phyloP scores from a whole-genome alignment of 2,797 vertebrate genomes.

The Tokudaia tokunoshimensis region DNA sequence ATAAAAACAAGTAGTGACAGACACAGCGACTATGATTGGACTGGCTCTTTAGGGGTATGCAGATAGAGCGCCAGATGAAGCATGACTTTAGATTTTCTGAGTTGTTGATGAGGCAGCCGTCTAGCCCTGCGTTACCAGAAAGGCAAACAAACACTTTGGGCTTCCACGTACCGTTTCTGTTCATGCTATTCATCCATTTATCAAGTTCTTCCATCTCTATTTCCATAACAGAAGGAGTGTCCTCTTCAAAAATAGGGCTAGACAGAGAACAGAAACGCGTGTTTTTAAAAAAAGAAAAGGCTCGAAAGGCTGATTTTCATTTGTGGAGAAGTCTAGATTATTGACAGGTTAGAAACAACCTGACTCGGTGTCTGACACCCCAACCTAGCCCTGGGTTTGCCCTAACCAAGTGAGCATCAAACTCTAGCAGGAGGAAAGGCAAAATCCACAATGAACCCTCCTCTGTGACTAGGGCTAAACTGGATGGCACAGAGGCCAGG shows the following conservation, averaged over 20 bases:
- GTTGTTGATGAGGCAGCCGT: neutral
- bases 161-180: slow-evolving; percentile 90
- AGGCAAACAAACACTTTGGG: neutral
- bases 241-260: slow-evolving; percentile 99
- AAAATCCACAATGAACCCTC: neutral
- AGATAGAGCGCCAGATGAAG: neutral
- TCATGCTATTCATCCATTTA: slow-evolving; percentile 95
- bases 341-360: neutral
- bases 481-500: too few relatives aligned
- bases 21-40: neutral
- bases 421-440: neutral
- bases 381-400: neutral
- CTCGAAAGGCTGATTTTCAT: neutral
- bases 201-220: slow-evolving; percentile 98
- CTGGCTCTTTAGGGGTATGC: neutral
- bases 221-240: slow-evolving; percentile 98
- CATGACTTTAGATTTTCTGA: neutral
- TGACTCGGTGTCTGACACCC: neutral
- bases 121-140: neutral
- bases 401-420: neutral
- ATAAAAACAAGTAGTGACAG: neutral
- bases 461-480: neutral
- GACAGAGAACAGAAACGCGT: neutral
- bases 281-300: neutral
- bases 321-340: neutral